Evolutionary conservation across 2,797 vertebrate species (phyloP), one percentile per base, ranked within the genome.

Genomic region (Liasis olivaceus): DNA sequence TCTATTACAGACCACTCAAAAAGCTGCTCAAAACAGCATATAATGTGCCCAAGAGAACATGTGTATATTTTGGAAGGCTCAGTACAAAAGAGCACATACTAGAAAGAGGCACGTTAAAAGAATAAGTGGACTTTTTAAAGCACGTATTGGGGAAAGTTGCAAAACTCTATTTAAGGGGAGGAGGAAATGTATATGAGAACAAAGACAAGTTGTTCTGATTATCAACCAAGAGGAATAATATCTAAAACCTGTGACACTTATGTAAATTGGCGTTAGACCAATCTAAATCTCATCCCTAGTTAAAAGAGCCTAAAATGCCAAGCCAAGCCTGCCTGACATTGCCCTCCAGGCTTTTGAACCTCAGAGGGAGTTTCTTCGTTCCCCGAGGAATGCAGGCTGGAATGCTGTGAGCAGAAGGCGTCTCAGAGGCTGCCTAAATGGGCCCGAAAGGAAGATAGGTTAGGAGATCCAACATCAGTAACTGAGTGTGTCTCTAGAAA

Each of bases 341-440:
- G 31, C 85, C 88, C 90, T 91, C 63, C 56, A 91, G 89, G 12
- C 94, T 93, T 94, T 91, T 95, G 87, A 91, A 26, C n/a, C 58
- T 84, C 0, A n/a, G 66, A 36, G 0, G 69, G 81, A 69, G 7
- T 81, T 90, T 90, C 60, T 92, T 85, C 58, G 0, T 0, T 91
- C 14, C 1, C 17, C 51, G 36, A 92, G 72, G 91, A 94, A 88
- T 92, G 85, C 86, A 81, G 20, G 72, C 15, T 88, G 89, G 93
- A 92, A 90, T 94, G 93, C 63, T 90, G 24, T 54, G 85, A 88
- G 54, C 5, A 85, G 54, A 42, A 92, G 93, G 93, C 89, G 89
- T 92, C 93, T 90, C 36, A 6, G 22, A 92, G 91, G 72, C 89
- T 92, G 72, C 72, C 31, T 17, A 88, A 88, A 86, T n/a, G 56